Conservation (phyloP, 2,797 vertebrate genomes). For the Sphenopsis melanotis region DNA sequence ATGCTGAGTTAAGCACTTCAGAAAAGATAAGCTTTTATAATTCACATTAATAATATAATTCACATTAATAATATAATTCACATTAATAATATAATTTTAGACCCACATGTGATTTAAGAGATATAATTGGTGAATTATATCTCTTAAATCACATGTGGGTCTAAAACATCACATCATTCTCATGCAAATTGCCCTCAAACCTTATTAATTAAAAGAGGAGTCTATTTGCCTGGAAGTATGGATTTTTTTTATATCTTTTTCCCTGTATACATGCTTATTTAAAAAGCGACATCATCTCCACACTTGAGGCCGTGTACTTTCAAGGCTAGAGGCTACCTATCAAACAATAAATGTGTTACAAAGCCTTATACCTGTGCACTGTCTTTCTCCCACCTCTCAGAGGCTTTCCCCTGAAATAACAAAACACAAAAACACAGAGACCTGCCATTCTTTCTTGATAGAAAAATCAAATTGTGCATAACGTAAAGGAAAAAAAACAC, state of each 20-base stretch:
- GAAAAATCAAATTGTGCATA: not conserved
- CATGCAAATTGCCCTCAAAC: not conserved
- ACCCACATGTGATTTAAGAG: too few species aligned
- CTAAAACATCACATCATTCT: not conserved
- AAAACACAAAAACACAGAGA: not conserved
- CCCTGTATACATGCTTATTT: not conserved
- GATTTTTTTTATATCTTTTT: not conserved
- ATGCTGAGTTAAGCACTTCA: not conserved
- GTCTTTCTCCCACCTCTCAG: not conserved
- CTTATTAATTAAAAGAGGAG: not conserved
- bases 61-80: too few species aligned
- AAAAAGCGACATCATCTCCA: not conserved
- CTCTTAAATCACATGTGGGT: fast-evolving
- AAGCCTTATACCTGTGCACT: not conserved
- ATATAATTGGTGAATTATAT: not conserved
- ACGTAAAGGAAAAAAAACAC: not conserved
- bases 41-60: not conserved
- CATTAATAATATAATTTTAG: too few species aligned
- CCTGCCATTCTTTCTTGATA: not conserved
- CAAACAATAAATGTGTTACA: not conserved
- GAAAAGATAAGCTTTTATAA: not conserved
- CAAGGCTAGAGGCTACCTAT: not conserved
- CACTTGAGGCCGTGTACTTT: not conserved
- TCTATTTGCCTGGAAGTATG: not conserved
- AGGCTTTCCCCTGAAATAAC: not conserved